Base-by-base conservation (phyloP, 2,888 invertebrate genomes). In the Zygaena filipendulae region DNA sequence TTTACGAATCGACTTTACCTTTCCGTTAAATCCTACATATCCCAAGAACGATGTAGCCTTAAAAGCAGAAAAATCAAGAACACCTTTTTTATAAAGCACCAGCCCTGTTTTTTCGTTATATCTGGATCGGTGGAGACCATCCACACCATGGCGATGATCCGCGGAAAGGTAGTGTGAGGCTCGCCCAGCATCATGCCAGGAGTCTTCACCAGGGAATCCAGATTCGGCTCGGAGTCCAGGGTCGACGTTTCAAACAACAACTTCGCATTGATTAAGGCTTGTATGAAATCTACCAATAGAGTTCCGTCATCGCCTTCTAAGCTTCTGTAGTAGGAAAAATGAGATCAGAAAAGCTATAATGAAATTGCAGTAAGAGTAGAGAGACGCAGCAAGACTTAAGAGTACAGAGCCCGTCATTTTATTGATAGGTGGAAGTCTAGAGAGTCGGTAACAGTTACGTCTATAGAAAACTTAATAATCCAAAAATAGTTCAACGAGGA, bases 271-370 rank as follows among this genome's bases (percentile, higher is more conserved):
- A 69, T 38, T 1, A 75, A 42, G 1, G 51, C 45, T 44, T 64
- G 57, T 11, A 63, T 52, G 25, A 75, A 36, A 4, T 66, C 61
- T 2, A 52, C 36, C 1, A 71, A 50, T 3, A 70, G 23, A 0
- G 36, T 43, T 0, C 62, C 62, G 1, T 71, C 59, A 22, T 74
- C 72, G 1, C 74, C 72, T 58, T 75, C 74, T 8, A 75, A 35
- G 32, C 66, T 70, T 29, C 74, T 70, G 25, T 7, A n/a, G 39
- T 8, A 23, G 8, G 13, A 27, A 21, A 26, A 8, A 13, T 16
- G n/a, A n/a, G n/a, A n/a, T n/a, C n/a, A 4, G 9, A 4, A 21
- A 21, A 4, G 8, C 8, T 9, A 8, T 9, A 9, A 8, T n/a
- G n/a, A n/a, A n/a, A n/a, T n/a, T n/a, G n/a, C n/a, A n/a, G n/a